A percentile compares a stretch with the other conserved stretches of the same genome.
These are phyloP conservation scores for Aethes cnicana DNA, from an alignment of 2,888 invertebrate genomes.

Conservation along the genomic window DNA sequence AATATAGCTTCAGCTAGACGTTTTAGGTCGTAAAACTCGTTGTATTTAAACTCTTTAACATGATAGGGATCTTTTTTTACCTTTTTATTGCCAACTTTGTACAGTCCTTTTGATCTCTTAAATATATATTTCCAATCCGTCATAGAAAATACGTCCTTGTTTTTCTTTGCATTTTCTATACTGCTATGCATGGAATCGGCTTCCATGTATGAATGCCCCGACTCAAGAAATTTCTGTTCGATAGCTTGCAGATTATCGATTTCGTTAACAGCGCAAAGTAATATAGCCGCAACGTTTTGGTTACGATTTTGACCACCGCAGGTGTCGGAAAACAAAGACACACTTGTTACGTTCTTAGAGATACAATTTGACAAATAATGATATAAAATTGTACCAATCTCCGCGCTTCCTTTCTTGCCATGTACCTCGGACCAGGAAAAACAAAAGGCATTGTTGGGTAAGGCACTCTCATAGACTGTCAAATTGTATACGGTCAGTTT, in stretches of 20 bases:
- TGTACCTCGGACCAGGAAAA: slow-evolving; percentile 5
- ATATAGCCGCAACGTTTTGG: slow-evolving; percentile 1
- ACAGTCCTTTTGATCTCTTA: neutral
- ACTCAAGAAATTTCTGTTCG: slow-evolving; percentile 22
- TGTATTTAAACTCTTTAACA: slow-evolving; percentile 3
- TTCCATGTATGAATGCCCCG: slow-evolving; percentile 23
- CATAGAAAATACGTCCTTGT: slow-evolving; percentile 6
- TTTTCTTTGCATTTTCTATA: slow-evolving; percentile 15
- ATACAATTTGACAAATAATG: slow-evolving; percentile 10
- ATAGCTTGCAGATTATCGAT: slow-evolving; percentile 1
- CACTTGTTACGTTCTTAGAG: neutral
- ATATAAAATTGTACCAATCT: slow-evolving; percentile 6
- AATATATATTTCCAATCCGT: neutral
- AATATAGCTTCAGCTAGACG: neutral
- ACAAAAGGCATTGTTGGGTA: slow-evolving; percentile 4
- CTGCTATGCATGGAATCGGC: slow-evolving; percentile 22
- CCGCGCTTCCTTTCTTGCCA: slow-evolving; percentile 7
- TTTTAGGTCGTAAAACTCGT: neutral
- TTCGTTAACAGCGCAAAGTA: slow-evolving; percentile 4
- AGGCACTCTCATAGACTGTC: slow-evolving; percentile 1
- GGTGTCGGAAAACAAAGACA: slow-evolving; percentile 1
- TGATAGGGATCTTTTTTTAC: slow-evolving; percentile 1
- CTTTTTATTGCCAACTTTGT: neutral
- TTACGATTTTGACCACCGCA: slow-evolving; percentile 12
- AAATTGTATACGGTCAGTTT: slow-evolving; percentile 10